A percentile compares a stretch with the other conserved stretches of the same genome.
Conservation (phyloP, 2,888 invertebrate species). For the Agonopterix arenella region DNA sequence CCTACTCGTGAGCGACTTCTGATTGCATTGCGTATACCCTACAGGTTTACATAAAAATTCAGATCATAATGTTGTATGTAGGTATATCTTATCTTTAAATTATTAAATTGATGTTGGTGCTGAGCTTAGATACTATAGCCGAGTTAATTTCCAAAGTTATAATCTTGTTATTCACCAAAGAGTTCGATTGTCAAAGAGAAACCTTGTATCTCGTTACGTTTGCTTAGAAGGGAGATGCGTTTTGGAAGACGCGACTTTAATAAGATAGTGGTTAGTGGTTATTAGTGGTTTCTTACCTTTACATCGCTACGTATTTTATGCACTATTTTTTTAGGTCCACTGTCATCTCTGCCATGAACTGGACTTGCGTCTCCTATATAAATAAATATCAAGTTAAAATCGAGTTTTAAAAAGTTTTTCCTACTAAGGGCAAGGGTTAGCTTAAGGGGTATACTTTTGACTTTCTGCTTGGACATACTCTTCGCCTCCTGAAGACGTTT, state of each 20-base stretch:
- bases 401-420: no score
- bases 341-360: constrained; percentile 74
- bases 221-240: no score
- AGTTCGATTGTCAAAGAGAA: no score
- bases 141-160: no score
- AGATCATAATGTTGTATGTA: background rate
- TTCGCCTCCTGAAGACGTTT: constrained; percentile 92
- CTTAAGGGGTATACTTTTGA: constrained; percentile 31
- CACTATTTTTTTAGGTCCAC: constrained; percentile 85
- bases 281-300: constrained; percentile 66
- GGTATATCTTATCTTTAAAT: no score
- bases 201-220: no score
- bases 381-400: constrained; percentile 8
- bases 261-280: no score
- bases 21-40: constrained; percentile 78
- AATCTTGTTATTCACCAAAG: no score
- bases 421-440: no score
- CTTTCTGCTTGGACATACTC: constrained; percentile 58
- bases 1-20: constrained; percentile 74
- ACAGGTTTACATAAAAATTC: constrained; percentile 11
- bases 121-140: no score
- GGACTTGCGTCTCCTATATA: constrained; percentile 60
- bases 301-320: constrained; percentile 91
- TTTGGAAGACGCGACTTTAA: no score
- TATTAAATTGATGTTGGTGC: no score